phyloP scores from a whole-genome alignment of 2,113 vertebrate genomes.

The Scolopax mira region DNA sequence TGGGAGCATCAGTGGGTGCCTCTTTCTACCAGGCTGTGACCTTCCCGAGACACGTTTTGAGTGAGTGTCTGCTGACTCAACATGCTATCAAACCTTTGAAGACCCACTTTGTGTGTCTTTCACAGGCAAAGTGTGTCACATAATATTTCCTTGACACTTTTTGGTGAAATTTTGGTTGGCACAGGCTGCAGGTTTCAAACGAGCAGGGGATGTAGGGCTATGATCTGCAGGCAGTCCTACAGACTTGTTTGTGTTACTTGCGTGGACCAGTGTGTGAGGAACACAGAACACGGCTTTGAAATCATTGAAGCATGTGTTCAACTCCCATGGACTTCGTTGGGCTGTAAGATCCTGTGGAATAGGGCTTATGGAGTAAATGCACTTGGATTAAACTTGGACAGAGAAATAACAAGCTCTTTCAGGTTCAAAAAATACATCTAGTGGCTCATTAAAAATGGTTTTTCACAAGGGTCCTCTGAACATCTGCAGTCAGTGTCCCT shows the following conservation, averaged over 20 bases:
- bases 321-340: neutral
- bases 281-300: neutral
- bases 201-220: neutral
- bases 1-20: rapidly evolving
- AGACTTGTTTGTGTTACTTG: neutral
- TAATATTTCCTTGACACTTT: neutral
- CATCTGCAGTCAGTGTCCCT: neutral
- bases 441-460: neutral
- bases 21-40: neutral
- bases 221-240: neutral
- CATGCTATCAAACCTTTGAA: neutral
- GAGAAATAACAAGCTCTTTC: neutral
- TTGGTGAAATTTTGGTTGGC: slow-evolving; percentile 17
- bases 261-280: neutral
- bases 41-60: neutral
- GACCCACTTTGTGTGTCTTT: neutral
- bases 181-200: neutral
- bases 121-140: rapidly evolving
- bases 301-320: neutral
- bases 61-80: slow-evolving; percentile 6
- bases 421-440: neutral
- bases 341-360: neutral
- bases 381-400: neutral
- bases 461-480: neutral
- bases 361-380: neutral